phyloP scores from a whole-genome alignment of 2,888 invertebrate species.

The Ephialtes manifestator region DNA sequence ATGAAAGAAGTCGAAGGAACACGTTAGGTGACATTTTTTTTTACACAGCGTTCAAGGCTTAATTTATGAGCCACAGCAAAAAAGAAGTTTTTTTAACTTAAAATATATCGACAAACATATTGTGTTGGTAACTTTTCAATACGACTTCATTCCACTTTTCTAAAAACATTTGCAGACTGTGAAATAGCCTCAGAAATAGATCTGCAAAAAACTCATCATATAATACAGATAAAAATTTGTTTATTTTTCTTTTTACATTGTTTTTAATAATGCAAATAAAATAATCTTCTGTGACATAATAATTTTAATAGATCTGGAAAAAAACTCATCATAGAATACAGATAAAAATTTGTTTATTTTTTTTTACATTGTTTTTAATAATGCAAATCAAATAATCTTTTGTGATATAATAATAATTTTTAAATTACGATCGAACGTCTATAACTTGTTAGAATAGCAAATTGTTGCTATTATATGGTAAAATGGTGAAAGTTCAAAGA shows the following conservation, averaged over 20 bases:
- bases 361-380: too few species aligned
- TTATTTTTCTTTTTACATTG: background rate
- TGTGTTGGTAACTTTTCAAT: background rate
- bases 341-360: background rate
- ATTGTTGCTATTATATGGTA: background rate
- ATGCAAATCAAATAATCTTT: too few species aligned
- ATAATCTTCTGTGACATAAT: too few species aligned
- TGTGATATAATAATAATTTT: too few species aligned
- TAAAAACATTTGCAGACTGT: background rate
- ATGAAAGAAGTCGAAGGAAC: constrained; percentile 5
- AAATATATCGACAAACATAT: background rate
- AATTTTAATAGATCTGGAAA: too few species aligned
- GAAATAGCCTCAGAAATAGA: too few species aligned
- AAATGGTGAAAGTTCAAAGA: background rate
- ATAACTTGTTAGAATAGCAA: background rate
- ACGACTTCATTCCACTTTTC: background rate
- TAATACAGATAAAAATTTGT: background rate
- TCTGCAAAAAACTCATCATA: too few species aligned
- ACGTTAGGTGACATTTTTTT: background rate
- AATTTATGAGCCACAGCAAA: background rate
- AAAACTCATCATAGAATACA: too few species aligned
- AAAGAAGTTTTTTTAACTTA: background rate
- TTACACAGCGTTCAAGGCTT: background rate
- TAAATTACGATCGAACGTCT: background rate
- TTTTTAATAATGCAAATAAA: too few species aligned